A percentile compares a stretch with the other conserved stretches of the same genome.
phyloP scores from a whole-genome alignment of 2,113 vertebrate species.

The Nibea albiflora region DNA sequence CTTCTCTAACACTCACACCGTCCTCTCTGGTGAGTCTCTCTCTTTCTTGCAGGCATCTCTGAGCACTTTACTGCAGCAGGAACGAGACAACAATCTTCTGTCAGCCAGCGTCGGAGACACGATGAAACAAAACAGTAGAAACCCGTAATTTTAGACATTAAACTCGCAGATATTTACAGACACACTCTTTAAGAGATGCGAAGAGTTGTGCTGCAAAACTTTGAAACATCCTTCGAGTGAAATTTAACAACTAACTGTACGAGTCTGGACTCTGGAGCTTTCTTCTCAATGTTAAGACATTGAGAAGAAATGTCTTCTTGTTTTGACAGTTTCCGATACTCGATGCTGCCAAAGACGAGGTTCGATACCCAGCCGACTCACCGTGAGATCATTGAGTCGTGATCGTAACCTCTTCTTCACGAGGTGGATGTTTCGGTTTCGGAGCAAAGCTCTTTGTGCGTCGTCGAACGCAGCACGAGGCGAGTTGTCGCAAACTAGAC shows the following conservation, averaged over 20 bases:
- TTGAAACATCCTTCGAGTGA: not conserved
- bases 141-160: not conserved
- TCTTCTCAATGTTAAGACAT: no score
- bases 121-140: not conserved
- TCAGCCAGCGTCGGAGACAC: conserved; percentile 62
- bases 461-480: conserved; percentile 29
- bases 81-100: conserved; percentile 66
- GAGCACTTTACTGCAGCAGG: conserved; percentile 83
- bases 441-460: conserved; percentile 37
- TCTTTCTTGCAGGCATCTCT: conserved; percentile 70
- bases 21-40: conserved; percentile 15
- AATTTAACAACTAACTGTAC: not conserved
- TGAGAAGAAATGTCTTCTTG: no score
- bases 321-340: no score
- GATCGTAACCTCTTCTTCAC: not conserved
- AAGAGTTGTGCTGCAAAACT: conserved; percentile 39
- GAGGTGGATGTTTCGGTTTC: not conserved
- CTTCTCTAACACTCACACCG: not conserved
- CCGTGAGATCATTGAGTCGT: not conserved
- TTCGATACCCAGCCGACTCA: not conserved
- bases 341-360: no score
- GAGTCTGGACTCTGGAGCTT: not conserved
- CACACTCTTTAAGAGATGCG: conserved; percentile 43
- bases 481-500: conserved; percentile 50
- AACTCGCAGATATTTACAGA: not conserved